Conservation (phyloP, 2,113 vertebrate species). For the Scopus umbretta region DNA sequence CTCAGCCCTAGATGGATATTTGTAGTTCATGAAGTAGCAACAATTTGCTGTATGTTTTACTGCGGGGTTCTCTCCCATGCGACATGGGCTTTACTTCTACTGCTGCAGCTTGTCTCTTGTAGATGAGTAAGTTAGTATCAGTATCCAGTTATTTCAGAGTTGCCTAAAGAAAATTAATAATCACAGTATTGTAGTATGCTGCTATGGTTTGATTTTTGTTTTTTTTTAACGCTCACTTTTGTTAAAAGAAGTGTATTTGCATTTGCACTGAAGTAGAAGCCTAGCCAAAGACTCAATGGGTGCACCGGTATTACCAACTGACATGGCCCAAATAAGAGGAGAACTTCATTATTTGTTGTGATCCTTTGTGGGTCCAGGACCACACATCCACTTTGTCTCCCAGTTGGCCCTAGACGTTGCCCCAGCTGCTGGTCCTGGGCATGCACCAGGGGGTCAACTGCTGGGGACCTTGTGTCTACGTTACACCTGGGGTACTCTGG, state of each 20-base stretch:
- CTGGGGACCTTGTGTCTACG: background rate
- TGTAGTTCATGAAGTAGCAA: background rate
- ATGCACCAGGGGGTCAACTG: background rate
- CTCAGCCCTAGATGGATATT: background rate
- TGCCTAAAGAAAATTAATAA: background rate
- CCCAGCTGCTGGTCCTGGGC: background rate
- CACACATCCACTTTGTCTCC: background rate
- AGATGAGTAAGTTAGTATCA: background rate
- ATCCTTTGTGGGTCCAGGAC: background rate
- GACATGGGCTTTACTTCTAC: background rate
- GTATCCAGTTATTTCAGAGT: background rate
- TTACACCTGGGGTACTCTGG: background rate
- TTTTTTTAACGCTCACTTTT: background rate
- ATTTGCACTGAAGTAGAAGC: background rate
- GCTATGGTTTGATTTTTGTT: background rate
- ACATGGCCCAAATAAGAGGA: background rate
- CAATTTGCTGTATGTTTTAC: background rate
- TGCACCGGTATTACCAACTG: background rate
- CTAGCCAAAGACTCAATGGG: background rate
- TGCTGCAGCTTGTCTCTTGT: background rate
- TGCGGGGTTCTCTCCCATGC: background rate
- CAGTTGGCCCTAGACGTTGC: background rate
- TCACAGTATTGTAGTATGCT: background rate
- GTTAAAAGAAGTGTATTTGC: background rate
- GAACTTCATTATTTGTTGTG: background rate